These are phyloP conservation scores for Lasioglossum albipes DNA, from an alignment of 1,140 invertebrate genomes.

Conservation along the genomic window DNA sequence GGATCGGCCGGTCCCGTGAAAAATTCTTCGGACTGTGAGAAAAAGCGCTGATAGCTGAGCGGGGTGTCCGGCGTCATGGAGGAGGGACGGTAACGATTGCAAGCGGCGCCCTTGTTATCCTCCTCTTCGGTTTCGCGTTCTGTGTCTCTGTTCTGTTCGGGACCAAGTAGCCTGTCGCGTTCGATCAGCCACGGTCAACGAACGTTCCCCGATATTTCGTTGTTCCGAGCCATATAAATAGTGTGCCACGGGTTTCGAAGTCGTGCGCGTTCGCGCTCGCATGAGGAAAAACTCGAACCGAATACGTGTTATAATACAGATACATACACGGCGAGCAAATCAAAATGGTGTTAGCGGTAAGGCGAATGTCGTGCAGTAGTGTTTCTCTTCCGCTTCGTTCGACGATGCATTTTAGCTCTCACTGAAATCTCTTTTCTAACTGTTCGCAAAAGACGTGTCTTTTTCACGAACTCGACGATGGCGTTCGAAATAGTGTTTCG, in stretches of 20 bases:
- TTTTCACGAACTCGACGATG: background rate
- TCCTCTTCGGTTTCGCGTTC: background rate
- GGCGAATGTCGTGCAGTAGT: slow-evolving; percentile 59
- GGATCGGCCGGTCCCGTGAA: slow-evolving; percentile 11
- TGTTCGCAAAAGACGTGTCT: background rate
- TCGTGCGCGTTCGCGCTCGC: slow-evolving; percentile 24
- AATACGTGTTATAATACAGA: slow-evolving; percentile 61
- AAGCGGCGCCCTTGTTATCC: slow-evolving; percentile 8
- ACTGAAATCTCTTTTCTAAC: background rate
- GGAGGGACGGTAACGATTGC: slow-evolving; percentile 63
- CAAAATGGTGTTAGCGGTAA: slow-evolving; percentile 69
- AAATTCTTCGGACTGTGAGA: slow-evolving; percentile 46
- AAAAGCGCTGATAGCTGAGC: slow-evolving; percentile 43
- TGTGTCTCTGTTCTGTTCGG: slow-evolving; percentile 7
- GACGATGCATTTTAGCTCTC: background rate
- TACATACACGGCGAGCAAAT: slow-evolving; percentile 54
- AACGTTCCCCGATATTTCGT: slow-evolving; percentile 26
- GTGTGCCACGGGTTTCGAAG: background rate
- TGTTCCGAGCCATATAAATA: slow-evolving; percentile 34
- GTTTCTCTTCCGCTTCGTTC: slow-evolving; percentile 31
- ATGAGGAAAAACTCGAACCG: slow-evolving; percentile 11
- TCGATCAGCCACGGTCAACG: background rate
- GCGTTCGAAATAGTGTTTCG: too few relatives aligned
- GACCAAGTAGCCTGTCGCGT: slow-evolving; percentile 1
- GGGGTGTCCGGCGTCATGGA: slow-evolving; percentile 64